A percentile compares a stretch with the other conserved stretches of the same genome.
These are phyloP conservation scores for Phaethon lepturus DNA, from an alignment of 2,113 vertebrate species.

Conservation along the genomic window DNA sequence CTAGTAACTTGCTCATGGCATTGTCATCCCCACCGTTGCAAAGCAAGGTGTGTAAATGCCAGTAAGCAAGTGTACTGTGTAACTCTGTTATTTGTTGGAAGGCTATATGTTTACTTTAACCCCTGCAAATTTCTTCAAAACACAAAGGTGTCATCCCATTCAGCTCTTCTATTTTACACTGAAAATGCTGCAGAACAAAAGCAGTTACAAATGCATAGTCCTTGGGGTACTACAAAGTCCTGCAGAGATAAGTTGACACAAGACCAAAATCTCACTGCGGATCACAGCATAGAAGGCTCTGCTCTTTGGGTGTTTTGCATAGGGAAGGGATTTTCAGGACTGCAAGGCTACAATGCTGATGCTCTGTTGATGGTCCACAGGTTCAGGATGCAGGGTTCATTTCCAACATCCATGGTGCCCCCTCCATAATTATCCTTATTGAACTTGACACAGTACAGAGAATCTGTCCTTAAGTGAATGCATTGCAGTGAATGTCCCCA, in stretches of 20 bases:
- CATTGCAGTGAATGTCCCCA: neutral
- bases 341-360: neutral
- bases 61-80: neutral
- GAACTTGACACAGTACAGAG: neutral
- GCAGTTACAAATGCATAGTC: neutral
- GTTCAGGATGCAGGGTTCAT: neutral
- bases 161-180: neutral
- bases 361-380: neutral
- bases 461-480: neutral
- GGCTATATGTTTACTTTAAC: neutral
- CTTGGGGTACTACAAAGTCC: neutral
- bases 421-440: neutral
- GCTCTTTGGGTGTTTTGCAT: neutral
- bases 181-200: neutral
- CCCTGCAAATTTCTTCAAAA: neutral
- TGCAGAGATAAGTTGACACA: neutral
- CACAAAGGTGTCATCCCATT: neutral
- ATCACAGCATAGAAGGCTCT: neutral
- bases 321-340: neutral
- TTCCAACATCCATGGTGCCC: neutral
- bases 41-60: neutral
- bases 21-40: neutral
- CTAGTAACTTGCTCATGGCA: neutral
- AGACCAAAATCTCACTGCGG: neutral
- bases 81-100: neutral